Percentiles rank a stretch among this genome's conserved stretches.
Conservation (phyloP, 2,888 invertebrate genomes). For the Hedya salicella region DNA sequence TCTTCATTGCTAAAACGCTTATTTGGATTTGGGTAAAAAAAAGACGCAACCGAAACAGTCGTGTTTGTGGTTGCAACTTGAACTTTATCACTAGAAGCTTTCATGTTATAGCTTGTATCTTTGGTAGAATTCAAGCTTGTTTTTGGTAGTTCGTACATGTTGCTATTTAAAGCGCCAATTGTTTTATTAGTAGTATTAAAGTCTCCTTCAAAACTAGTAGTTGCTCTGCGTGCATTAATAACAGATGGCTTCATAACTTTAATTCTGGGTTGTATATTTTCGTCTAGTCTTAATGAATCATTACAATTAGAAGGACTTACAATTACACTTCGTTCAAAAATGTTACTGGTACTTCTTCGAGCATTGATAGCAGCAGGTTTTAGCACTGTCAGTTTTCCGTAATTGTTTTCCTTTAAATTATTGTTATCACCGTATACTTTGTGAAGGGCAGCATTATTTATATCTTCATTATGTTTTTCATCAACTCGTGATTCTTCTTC, state of each 20-base stretch:
- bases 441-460: neutral
- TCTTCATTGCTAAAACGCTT: neutral
- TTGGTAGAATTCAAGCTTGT: too few species aligned
- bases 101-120: neutral
- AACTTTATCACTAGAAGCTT: neutral
- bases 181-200: neutral
- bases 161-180: neutral
- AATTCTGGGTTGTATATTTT: neutral
- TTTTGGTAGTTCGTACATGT: too few species aligned
- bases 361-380: conserved; percentile 16
- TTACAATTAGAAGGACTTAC: too few species aligned
- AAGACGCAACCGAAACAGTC: too few species aligned
- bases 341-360: conserved; percentile 4
- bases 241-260: neutral
- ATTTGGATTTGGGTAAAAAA: neutral
- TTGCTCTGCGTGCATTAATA: conserved; percentile 4
- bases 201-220: conserved; percentile 1
- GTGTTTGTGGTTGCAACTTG: neutral
- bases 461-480: neutral
- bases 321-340: conserved; percentile 4
- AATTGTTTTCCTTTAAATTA: neutral
- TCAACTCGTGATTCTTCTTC: neutral
- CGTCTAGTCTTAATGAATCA: neutral
- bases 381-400: neutral
- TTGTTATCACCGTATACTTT: neutral